Evolutionary conservation across 2,113 vertebrate species (phyloP), one percentile per base, ranked within the genome.

Genomic region (Rhea pennata): DNA sequence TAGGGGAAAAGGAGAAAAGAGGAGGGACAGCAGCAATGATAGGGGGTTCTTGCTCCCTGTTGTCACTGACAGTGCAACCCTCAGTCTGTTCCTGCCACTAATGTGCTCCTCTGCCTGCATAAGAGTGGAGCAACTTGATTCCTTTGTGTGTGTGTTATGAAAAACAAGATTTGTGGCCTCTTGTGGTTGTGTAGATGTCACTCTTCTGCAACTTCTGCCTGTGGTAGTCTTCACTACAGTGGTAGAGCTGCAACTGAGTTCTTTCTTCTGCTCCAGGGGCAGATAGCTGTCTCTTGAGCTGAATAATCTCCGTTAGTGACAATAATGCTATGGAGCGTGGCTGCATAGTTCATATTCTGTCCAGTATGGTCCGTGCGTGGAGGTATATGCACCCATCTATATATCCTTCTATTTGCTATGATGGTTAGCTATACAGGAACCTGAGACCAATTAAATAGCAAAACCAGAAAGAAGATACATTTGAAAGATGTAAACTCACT

Each of bases 401-500:
- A 71, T 64, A 84, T 39, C 23, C 61, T 84, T 48, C 58, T 80
- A 22, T 87, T 94, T 80, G 51, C 56, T 92, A 36, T 9, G 39
- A 59, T 59, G 73, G 6, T 77, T 33, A 59, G 36, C 77, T 22
- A 46, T 6, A 20, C 26, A 77, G 81, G 40, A 95, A 51, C 31
- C 50, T 79, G 39, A 79, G 83, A 84, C 20, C 56, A 65, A 70
- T 75, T 84, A 92, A 74, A 88, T 12, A 67, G 29, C 29, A 62
- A 74, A 96, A 58, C 54, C 56, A 70, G 65, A 54, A 23, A 69
- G 74, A 73, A 74, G 62, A 59, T 48, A 39, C 27, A 2, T 90
- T 81, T 88, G 40, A 87, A 93, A 81, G 24, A 70, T 64, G 84
- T 48, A 88, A 84, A 87, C 72, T 94, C 80, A 67, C 93, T 95